Evolutionary conservation across 2,113 vertebrate genomes (phyloP).

Genomic region (Rattus norvegicus): DNA sequence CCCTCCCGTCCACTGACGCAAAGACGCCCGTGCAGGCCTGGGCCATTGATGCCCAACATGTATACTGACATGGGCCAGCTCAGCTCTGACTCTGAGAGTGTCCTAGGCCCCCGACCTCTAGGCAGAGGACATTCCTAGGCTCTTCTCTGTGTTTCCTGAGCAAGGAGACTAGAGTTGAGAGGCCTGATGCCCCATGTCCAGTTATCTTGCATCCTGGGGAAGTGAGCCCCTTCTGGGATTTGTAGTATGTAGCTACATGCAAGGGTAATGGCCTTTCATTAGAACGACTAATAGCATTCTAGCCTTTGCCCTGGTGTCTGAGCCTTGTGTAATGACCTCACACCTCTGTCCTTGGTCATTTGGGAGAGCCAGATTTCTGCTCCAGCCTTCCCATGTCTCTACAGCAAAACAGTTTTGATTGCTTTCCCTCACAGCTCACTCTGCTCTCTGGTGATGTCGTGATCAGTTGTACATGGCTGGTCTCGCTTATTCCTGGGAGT

Average conservation of each 20-base stretch:
- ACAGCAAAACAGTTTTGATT: background rate
- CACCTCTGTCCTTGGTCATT: background rate
- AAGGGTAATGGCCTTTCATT: background rate
- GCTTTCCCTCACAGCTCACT: background rate
- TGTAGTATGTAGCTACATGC: background rate
- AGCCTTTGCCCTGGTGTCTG: background rate
- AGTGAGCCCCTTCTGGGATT: background rate
- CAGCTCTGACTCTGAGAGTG: background rate
- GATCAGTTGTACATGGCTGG: background rate
- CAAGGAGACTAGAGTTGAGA: background rate
- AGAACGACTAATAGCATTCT: background rate
- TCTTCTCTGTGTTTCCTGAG: background rate
- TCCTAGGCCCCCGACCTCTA: background rate
- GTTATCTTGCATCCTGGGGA: no score
- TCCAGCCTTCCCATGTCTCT: background rate
- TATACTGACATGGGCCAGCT: background rate
- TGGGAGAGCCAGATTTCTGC: constrained; percentile 20
- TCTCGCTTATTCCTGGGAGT: background rate
- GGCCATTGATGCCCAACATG: rapidly evolving
- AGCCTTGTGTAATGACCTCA: background rate
- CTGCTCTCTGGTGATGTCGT: background rate
- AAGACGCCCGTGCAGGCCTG: background rate
- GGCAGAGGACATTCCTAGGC: background rate
- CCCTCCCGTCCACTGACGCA: background rate
- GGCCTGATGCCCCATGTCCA: background rate